Evolutionary conservation across 1,140 invertebrate species (phyloP).

Genomic region (Holcopasites calliopsidis): DNA sequence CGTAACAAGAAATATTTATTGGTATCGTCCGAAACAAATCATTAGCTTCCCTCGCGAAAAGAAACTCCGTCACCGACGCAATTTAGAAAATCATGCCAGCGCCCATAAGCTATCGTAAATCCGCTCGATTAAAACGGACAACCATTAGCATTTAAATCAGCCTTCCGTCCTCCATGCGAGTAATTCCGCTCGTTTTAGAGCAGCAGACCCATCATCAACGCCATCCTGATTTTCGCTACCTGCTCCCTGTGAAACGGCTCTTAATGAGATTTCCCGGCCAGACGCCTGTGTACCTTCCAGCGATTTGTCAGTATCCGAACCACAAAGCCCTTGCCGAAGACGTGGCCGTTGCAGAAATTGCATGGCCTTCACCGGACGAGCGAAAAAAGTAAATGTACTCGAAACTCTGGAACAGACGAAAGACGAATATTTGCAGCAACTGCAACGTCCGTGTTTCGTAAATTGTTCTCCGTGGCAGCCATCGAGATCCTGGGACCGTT

Average conservation of each 20-base stretch:
- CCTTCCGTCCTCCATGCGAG: not conserved
- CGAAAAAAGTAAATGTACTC: not conserved
- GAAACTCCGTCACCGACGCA: too few relatives aligned
- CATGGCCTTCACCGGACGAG: not conserved
- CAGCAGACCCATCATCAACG: not conserved
- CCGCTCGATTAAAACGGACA: conserved; percentile 11
- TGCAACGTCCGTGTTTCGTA: conserved; percentile 61
- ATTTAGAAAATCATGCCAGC: conserved; percentile 1
- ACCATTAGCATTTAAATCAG: conserved; percentile 25
- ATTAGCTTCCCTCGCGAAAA: not conserved
- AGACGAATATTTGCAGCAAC: conserved; percentile 60
- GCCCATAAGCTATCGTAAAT: conserved; percentile 5
- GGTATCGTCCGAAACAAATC: not conserved
- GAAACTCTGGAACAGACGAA: conserved; percentile 16
- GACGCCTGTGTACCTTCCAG: conserved; percentile 26
- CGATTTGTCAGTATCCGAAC: conserved; percentile 34
- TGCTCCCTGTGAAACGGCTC: not conserved
- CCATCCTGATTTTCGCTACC: not conserved
- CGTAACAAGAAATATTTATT: too few relatives aligned
- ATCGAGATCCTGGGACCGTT: conserved; percentile 31
- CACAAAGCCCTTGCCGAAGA: conserved; percentile 41
- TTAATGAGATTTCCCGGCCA: conserved; percentile 53
- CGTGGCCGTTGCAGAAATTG: not conserved
- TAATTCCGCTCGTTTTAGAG: not conserved
- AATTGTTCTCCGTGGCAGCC: conserved; percentile 3